Conservation (phyloP, 1,140 invertebrate genomes). For the Cydia strobilella region DNA sequence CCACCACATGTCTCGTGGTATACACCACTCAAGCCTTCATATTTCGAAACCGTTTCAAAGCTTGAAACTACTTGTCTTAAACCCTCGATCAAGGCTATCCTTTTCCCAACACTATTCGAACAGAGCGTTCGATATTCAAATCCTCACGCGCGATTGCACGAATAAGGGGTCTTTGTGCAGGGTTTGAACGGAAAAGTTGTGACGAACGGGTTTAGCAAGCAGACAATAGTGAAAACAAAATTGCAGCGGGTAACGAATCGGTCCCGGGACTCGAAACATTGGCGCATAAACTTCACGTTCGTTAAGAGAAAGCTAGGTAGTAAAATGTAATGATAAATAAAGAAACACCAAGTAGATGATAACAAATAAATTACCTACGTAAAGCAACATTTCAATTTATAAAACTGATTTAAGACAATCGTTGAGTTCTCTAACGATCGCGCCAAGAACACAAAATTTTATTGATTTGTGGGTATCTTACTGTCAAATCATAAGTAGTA, state of each 20-base stretch:
- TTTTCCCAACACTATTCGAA: not conserved
- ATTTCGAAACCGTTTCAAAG: not conserved
- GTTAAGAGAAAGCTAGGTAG: not conserved
- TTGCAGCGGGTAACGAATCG: not conserved
- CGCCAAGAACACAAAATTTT: too few relatives aligned
- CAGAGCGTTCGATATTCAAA: constrained; percentile 22
- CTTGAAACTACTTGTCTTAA: not conserved
- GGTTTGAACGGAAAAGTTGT: constrained; percentile 4
- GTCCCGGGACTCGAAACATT: not conserved
- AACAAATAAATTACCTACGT: too few relatives aligned
- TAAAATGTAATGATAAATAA: not conserved
- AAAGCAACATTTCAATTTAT: too few relatives aligned
- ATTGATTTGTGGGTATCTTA: too few relatives aligned
- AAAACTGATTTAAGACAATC: too few relatives aligned
- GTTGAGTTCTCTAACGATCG: too few relatives aligned
- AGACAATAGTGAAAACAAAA: not conserved
- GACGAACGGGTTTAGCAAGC: not conserved
- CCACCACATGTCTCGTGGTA: too few relatives aligned
- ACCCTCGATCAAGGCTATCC: not conserved
- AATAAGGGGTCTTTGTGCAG: constrained; percentile 15
- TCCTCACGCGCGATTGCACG: constrained; percentile 26
- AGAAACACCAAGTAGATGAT: too few relatives aligned
- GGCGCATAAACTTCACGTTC: not conserved
- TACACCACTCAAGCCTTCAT: too few relatives aligned
- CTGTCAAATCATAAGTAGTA: too few relatives aligned